Evolutionary conservation across 2,797 vertebrate species (phyloP).

Genomic region (Petrocephalus sullivani): DNA sequence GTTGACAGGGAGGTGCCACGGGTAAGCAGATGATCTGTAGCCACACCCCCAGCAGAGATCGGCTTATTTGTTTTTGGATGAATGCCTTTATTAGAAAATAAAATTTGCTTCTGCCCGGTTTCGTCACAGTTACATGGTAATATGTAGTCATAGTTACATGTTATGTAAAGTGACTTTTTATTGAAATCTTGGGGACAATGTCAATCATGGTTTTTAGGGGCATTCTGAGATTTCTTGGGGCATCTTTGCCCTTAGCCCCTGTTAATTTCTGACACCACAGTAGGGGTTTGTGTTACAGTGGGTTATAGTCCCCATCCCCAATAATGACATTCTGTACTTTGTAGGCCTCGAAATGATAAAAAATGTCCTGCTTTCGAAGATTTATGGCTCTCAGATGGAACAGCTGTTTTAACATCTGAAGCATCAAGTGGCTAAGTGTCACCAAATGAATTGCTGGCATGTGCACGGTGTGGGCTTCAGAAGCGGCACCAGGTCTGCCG

Average conservation of each 20-base stretch:
- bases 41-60: not conserved
- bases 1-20: not conserved
- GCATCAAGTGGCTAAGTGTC: not conserved
- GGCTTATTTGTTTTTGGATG: not conserved
- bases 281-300: not conserved
- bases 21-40: not conserved
- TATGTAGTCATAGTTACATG: not conserved
- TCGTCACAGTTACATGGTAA: not conserved
- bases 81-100: not conserved
- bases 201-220: not conserved
- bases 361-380: not conserved
- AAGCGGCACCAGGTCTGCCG: too few species aligned
- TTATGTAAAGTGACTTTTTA: not conserved
- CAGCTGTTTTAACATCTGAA: conserved; percentile 17
- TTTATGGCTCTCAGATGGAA: not conserved
- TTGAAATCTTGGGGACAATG: not conserved
- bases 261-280: not conserved
- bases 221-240: not conserved
- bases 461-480: not conserved
- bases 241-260: not conserved
- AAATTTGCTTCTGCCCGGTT: not conserved
- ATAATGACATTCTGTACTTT: not conserved
- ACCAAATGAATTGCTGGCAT: not conserved
- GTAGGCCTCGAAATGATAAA: not conserved
- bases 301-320: not conserved